Conservation (phyloP, 2,888 invertebrate genomes). For the Andrena bicolor region DNA sequence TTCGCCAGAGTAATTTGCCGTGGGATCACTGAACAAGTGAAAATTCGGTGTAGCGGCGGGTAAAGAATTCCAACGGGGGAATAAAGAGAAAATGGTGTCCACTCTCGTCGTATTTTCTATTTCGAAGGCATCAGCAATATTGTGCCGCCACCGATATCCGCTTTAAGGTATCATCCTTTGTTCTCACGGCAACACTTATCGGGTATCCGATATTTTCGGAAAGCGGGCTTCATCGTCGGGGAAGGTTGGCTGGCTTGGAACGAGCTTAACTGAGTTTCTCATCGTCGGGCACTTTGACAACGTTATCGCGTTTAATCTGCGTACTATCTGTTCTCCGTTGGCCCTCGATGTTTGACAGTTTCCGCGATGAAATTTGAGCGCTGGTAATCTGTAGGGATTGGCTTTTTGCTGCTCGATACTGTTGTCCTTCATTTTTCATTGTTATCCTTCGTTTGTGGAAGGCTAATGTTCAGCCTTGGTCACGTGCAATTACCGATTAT, state of each 20-base stretch:
- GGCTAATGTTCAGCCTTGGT: too few species aligned
- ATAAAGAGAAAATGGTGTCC: not conserved
- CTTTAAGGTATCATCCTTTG: slow-evolving; percentile 50
- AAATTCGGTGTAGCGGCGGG: not conserved
- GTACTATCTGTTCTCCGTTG: slow-evolving; percentile 4
- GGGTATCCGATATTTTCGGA: slow-evolving; percentile 54
- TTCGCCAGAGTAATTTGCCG: not conserved
- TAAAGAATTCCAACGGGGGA: not conserved
- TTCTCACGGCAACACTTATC: slow-evolving; percentile 51
- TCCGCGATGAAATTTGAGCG: slow-evolving; percentile 14
- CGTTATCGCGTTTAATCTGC: slow-evolving; percentile 48
- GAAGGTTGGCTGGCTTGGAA: slow-evolving; percentile 43
- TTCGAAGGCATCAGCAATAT: slow-evolving; percentile 45
- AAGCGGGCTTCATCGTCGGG: slow-evolving; percentile 31
- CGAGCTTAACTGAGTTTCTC: slow-evolving; percentile 67
- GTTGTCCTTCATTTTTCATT: not conserved
- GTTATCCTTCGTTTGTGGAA: too few species aligned
- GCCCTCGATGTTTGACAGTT: slow-evolving; percentile 3
- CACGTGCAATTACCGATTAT: too few species aligned
- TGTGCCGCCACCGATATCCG: slow-evolving; percentile 35
- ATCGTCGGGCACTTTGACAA: slow-evolving; percentile 37
- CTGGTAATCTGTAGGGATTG: not conserved
- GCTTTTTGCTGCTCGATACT: not conserved
- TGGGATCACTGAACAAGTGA: not conserved
- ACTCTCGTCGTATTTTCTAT: slow-evolving; percentile 26